A percentile compares a stretch with the other conserved stretches of the same genome.
These are phyloP conservation scores for Latrodectus hesperus DNA, from an alignment of 2,888 invertebrate genomes.

Conservation along the genomic window DNA sequence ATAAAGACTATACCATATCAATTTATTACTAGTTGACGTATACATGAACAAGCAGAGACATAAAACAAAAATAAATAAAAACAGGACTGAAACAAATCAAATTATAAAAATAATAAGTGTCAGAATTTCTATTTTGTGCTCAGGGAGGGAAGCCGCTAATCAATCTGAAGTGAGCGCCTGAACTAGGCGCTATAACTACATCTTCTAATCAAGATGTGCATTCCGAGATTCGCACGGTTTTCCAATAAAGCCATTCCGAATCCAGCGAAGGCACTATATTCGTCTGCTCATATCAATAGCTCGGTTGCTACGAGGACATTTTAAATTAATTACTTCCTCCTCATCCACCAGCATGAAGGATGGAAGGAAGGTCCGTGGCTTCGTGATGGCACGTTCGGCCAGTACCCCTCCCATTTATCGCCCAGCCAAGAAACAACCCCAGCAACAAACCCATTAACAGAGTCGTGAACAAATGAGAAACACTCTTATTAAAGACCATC, in stretches of 20 bases:
- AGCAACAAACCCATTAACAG: slow-evolving; percentile 36
- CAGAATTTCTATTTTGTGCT: too few species aligned
- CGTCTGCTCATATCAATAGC: background rate
- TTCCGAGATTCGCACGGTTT: background rate
- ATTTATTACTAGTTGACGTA: too few species aligned
- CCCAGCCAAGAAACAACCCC: background rate
- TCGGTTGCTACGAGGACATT: slow-evolving; percentile 9
- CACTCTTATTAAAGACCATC: slow-evolving; percentile 52
- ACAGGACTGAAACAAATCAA: too few species aligned
- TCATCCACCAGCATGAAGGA: background rate
- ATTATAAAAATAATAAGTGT: too few species aligned
- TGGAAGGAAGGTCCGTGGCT: background rate
- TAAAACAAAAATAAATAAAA: too few species aligned
- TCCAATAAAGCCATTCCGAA: slow-evolving; percentile 3
- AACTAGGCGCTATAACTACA: too few species aligned
- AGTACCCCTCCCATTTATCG: background rate
- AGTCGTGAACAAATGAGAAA: slow-evolving; percentile 49
- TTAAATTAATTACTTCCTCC: slow-evolving; percentile 49
- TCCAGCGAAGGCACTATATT: background rate
- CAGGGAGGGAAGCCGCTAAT: too few species aligned
- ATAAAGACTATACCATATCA: too few species aligned
- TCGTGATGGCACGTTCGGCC: background rate
- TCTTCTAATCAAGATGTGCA: too few species aligned
- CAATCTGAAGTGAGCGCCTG: too few species aligned
- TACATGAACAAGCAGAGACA: too few species aligned